Conservation (phyloP, 2,113 vertebrate species). For the Aspiorhynchus laticeps region DNA sequence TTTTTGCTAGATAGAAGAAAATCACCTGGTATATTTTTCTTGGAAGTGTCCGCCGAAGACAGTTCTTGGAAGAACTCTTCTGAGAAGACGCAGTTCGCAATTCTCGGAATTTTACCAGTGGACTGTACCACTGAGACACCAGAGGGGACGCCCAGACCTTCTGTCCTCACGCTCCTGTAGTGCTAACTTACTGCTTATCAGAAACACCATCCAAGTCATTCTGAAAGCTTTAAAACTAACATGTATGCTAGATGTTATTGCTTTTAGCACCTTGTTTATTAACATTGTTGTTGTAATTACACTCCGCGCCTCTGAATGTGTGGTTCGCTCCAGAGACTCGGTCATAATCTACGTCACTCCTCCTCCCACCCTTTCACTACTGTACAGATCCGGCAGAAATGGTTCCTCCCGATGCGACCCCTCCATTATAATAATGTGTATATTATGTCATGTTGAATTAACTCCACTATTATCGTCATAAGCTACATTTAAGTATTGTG, state of each 20-base stretch:
- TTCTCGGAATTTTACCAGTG: conserved; percentile 97
- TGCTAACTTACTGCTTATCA: background rate
- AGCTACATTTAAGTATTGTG: background rate
- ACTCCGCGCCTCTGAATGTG: background rate
- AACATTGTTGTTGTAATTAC: background rate
- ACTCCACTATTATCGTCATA: background rate
- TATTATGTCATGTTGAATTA: conserved; percentile 10
- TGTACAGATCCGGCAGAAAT: conserved; percentile 9
- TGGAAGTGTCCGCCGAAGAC: conserved; percentile 96
- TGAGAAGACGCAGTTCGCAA: conserved; percentile 93
- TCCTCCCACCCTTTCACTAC: background rate
- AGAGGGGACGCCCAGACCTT: conserved; percentile 66
- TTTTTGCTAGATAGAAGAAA: conserved; percentile 69
- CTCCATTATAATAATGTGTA: background rate
- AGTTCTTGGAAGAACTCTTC: conserved; percentile 98
- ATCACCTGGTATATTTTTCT: conserved; percentile 98
- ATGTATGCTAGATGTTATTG: too few relatives aligned
- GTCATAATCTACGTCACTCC: conserved; percentile 64
- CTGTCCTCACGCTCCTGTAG: too few relatives aligned
- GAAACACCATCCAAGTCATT: background rate
- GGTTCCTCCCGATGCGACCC: background rate
- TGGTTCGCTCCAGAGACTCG: conserved; percentile 65
- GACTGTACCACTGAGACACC: conserved; percentile 75
- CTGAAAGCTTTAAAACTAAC: too few relatives aligned
- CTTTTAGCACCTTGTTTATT: background rate